A percentile compares a stretch with the other conserved stretches of the same genome.
phyloP scores from a whole-genome alignment of 2,888 invertebrate genomes.

The Germaria angustata region DNA sequence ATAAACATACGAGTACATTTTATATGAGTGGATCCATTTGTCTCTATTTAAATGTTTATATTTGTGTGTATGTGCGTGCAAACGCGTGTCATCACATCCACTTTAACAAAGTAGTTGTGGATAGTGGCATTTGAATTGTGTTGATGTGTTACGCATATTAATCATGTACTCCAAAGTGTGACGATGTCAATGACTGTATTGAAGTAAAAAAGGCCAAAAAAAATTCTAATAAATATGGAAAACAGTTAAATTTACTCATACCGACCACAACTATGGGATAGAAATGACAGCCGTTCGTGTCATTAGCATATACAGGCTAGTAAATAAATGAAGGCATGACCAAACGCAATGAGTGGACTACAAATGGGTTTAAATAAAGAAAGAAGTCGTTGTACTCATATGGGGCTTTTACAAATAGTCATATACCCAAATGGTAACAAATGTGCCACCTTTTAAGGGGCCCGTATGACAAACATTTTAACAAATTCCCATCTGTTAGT shows the following conservation, averaged over 20 bases:
- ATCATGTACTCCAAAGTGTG: constrained; percentile 29
- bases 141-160: constrained; percentile 59
- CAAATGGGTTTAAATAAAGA: constrained; percentile 16
- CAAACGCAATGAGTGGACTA: constrained; percentile 22
- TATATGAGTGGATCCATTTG: background rate
- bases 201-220: too few relatives aligned
- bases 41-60: background rate
- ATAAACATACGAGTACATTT: too few relatives aligned
- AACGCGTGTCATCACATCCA: constrained; percentile 4
- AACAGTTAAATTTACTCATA: constrained; percentile 35
- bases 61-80: background rate
- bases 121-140: constrained; percentile 38
- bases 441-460: background rate
- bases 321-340: constrained; percentile 13
- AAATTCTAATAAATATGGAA: constrained; percentile 23
- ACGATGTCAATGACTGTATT: constrained; percentile 9
- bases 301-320: background rate
- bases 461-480: background rate
- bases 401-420: background rate
- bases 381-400: background rate
- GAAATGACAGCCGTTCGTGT: background rate
- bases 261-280: background rate
- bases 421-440: background rate
- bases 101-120: constrained; percentile 1
- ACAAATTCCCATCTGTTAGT: background rate